Percentiles rank a stretch among this genome's conserved stretches.
Conservation (phyloP, 1,140 invertebrate species). For the Dendrolimus kikuchii region DNA sequence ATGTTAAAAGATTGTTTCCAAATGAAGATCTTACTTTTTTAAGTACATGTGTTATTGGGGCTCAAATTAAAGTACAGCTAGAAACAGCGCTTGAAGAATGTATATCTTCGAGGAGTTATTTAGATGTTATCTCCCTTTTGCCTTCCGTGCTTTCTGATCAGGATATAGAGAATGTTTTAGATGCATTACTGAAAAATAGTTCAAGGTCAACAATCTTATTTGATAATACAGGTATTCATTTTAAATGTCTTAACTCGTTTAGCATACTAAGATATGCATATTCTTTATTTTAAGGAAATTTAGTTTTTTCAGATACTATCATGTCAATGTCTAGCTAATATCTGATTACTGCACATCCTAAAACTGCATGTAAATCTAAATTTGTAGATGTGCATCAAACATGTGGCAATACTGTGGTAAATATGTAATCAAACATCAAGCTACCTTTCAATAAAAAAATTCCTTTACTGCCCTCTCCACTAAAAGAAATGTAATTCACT, state of each 20-base stretch:
- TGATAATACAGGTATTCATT: conserved; percentile 68
- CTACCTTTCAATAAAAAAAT: too few relatives aligned
- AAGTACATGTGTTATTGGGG: conserved; percentile 84
- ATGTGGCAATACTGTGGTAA: too few relatives aligned
- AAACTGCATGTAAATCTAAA: too few relatives aligned
- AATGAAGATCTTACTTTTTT: conserved; percentile 83
- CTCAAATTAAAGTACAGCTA: conserved; percentile 82
- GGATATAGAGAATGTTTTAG: conserved; percentile 83
- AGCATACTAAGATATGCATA: too few relatives aligned
- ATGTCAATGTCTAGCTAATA: too few relatives aligned
- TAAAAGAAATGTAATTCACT: too few relatives aligned
- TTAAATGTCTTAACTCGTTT: background rate
- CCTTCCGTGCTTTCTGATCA: conserved; percentile 85
- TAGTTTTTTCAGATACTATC: too few relatives aligned
- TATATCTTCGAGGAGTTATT: conserved; percentile 80
- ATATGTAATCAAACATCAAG: too few relatives aligned
- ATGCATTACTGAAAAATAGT: conserved; percentile 75
- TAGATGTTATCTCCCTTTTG: conserved; percentile 85
- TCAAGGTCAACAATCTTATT: conserved; percentile 68
- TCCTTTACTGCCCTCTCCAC: too few relatives aligned
- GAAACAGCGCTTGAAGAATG: conserved; percentile 90
- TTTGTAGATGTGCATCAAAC: too few relatives aligned
- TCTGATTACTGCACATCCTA: too few relatives aligned
- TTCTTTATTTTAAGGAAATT: too few relatives aligned
- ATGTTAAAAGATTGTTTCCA: conserved; percentile 84